Base-by-base conservation (phyloP, 2,888 invertebrate species). In the Ochropleura leucogaster region DNA sequence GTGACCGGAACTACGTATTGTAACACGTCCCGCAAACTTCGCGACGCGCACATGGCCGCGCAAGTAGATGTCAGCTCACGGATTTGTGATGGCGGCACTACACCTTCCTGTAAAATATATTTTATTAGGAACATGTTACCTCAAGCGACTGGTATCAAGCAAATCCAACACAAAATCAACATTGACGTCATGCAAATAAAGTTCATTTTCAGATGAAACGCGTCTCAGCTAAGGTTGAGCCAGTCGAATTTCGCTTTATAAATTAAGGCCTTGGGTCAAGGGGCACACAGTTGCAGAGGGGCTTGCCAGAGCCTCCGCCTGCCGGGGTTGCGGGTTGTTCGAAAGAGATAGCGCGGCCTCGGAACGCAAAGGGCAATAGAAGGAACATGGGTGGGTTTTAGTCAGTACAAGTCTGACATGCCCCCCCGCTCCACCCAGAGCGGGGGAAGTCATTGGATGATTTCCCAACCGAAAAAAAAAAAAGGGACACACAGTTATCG, bases 1-100 rank as follows among this genome's bases (percentile, higher is more conserved):
- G 96, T 95, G 12, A 95, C 89, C 0, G 96, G 96, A 18, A 95
- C 95, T 2, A 95, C 91, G 80, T 95, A 94, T 55, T 96, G 94
- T 70, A 96, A 82, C 0, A 96, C 95, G 68, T 96, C 96, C 7
- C 94, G 93, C 3, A 96, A 88, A 72, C 93, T 95, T 4, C 93
- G 92, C 0, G 95, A 93, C 63, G 98, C 97, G 89, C 99, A 98
- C 82, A 99, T 96, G 0, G 99, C 98, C 62, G 98, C 98, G 80
- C 99, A 97, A 4, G 99, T 98, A 0, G 99, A 98, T 0, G 94
- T 94, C 71, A 96, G 79, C 74, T 95, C 96, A 3, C 95, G 93
- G 4, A 93, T 86, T 70, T 93, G 92, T 8, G 89, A 77, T 4
- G 86, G 70, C 1, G 93, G 93, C 0, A 96, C 95, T 57, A 89